Percentiles rank a stretch among this genome's conserved stretches.
phyloP scores from a whole-genome alignment of 2,888 invertebrate species.

The Drosophila ezoana region DNA sequence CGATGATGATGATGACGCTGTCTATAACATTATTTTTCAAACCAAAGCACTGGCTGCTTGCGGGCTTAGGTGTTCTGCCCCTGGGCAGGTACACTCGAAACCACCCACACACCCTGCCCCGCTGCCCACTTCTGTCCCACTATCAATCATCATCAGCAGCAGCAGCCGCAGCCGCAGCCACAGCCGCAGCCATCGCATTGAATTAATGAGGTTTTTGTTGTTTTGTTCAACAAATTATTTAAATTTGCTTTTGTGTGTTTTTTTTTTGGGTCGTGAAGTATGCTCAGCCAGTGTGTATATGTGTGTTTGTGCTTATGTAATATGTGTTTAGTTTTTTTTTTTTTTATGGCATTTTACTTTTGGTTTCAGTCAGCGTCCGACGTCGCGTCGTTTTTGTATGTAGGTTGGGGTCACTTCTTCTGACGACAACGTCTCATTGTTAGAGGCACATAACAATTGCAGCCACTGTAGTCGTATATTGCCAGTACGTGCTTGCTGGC shows the following conservation, averaged over 20 bases:
- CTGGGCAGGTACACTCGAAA: conserved; percentile 42
- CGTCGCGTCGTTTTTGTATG: conserved; percentile 56
- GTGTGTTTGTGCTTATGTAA: conserved; percentile 63
- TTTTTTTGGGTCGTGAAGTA: conserved; percentile 53
- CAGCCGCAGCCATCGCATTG: conserved; percentile 50
- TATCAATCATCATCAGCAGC: conserved; percentile 51
- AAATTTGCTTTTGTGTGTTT: conserved; percentile 60
- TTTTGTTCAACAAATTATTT: conserved; percentile 68
- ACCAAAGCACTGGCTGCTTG: conserved; percentile 26
- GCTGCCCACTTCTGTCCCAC: conserved; percentile 22
- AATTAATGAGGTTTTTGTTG: conserved; percentile 60
- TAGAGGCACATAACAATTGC: conserved; percentile 59
- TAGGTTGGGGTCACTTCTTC: conserved; percentile 77
- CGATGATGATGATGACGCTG: neutral
- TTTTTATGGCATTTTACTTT: conserved; percentile 72
- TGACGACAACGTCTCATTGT: conserved; percentile 66
- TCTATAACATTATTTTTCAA: conserved; percentile 21
- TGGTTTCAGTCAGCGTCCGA: conserved; percentile 65
- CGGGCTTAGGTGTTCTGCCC: conserved; percentile 35
- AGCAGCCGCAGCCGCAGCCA: conserved; percentile 26
- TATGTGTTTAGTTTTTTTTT: conserved; percentile 45
- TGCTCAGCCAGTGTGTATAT: conserved; percentile 41
- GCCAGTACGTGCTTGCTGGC: conserved; percentile 55
- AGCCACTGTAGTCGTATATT: conserved; percentile 46
- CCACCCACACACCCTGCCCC: conserved; percentile 2